phyloP scores from a whole-genome alignment of 2,797 vertebrate genomes.

The Acestrorhynchus altus region DNA sequence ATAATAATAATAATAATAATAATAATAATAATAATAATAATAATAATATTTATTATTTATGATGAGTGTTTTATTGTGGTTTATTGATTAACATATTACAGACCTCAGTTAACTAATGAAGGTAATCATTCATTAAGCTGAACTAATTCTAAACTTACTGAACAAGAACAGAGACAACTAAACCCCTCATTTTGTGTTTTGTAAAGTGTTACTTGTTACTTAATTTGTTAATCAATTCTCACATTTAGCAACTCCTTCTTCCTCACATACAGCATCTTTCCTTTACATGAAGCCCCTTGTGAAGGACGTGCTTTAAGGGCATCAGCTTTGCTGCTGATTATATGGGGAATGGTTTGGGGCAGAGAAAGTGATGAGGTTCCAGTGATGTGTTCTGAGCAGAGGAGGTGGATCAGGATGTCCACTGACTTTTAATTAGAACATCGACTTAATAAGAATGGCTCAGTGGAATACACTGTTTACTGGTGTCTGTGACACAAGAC shows the following conservation, averaged over 20 bases:
- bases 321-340: slow-evolving; percentile 1
- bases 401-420: not conserved
- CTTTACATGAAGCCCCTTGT: not conserved
- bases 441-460: not conserved
- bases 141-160: too few relatives aligned
- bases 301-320: not conserved
- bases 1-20: too few relatives aligned
- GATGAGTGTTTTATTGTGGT: too few relatives aligned
- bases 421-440: not conserved
- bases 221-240: too few relatives aligned
- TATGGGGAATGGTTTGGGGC: slow-evolving; percentile 26
- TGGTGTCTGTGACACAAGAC: not conserved
- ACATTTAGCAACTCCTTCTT: not conserved
- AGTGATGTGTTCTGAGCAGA: not conserved
- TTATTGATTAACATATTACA: too few relatives aligned
- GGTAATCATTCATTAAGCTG: too few relatives aligned
- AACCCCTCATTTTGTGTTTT: too few relatives aligned
- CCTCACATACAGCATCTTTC: not conserved
- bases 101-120: too few relatives aligned
- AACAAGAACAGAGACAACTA: too few relatives aligned
- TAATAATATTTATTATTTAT: too few relatives aligned
- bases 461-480: not conserved
- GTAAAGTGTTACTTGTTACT: too few relatives aligned
- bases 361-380: not conserved
- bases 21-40: too few relatives aligned